These are phyloP conservation scores for Hypena proboscidalis DNA, from an alignment of 2,888 invertebrate genomes.

Conservation along the genomic window DNA sequence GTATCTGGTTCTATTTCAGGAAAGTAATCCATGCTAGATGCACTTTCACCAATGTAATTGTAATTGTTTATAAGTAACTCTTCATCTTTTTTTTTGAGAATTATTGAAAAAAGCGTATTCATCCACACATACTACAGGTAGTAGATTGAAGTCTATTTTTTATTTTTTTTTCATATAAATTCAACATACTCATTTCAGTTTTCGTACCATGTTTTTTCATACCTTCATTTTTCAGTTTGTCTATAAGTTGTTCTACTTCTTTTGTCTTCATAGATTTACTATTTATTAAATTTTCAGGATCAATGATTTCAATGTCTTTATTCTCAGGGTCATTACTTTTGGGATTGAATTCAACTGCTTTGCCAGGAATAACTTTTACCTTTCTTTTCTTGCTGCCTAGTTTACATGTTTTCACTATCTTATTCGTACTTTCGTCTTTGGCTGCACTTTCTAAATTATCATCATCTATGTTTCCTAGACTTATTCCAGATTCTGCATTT, in stretches of 20 bases:
- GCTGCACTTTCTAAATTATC: conserved; percentile 2
- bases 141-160: conserved; percentile 6
- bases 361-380: conserved; percentile 8
- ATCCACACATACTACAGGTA: conserved; percentile 9
- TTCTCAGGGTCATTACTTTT: neutral
- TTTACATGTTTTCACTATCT: neutral
- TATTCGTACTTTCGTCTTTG: neutral
- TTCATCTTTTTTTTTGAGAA: conserved; percentile 1
- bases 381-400: conserved; percentile 3
- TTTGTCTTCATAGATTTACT: conserved; percentile 5
- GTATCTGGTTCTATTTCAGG: neutral
- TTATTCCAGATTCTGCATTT: conserved; percentile 4
- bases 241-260: conserved; percentile 5
- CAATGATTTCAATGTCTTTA: conserved; percentile 1
- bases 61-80: neutral
- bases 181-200: conserved; percentile 5
- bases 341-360: neutral
- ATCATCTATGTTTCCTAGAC: conserved; percentile 5
- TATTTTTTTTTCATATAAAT: neutral
- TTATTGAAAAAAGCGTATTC: conserved; percentile 1
- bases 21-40: neutral
- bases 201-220: conserved; percentile 3
- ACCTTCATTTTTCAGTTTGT: conserved; percentile 4
- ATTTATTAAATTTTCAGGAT: conserved; percentile 2
- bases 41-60: neutral